Percentiles rank a stretch among this genome's conserved stretches.
phyloP scores from a whole-genome alignment of 2,888 invertebrate species.

The Agriotes lineatus region DNA sequence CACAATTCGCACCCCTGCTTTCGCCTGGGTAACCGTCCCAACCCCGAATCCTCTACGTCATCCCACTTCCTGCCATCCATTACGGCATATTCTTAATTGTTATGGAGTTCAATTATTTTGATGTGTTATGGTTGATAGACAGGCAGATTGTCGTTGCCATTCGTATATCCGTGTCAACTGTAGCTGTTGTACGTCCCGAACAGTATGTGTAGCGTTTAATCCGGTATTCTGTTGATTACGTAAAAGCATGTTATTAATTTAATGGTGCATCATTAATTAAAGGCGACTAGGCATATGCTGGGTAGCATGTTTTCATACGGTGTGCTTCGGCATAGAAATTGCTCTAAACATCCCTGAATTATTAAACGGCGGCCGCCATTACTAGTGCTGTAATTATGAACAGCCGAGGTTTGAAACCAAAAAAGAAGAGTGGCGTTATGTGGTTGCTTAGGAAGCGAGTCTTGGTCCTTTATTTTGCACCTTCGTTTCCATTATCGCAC shows the following conservation, averaged over 20 bases:
- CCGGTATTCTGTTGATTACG: conserved; percentile 21
- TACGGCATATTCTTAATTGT: conserved; percentile 11
- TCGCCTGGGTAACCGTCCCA: neutral
- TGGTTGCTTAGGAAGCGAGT: neutral
- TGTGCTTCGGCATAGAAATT: conserved; percentile 16
- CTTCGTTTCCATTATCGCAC: neutral
- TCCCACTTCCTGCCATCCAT: neutral
- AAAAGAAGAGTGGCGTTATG: neutral
- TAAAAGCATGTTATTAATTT: conserved; percentile 26
- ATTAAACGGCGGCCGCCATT: conserved; percentile 7
- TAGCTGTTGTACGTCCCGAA: neutral
- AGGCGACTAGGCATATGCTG: conserved; percentile 16
- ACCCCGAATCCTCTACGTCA: neutral
- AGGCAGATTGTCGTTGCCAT: conserved; percentile 16
- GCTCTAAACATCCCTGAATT: conserved; percentile 18
- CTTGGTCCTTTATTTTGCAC: neutral
- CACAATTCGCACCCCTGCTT: too few species aligned
- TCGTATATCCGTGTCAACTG: neutral
- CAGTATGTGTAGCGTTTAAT: conserved; percentile 13
- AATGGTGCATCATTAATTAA: conserved; percentile 25
- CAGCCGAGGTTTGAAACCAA: neutral
- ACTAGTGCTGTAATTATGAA: conserved; percentile 12
- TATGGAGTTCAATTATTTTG: conserved; percentile 7
- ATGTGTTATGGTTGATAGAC: conserved; percentile 10
- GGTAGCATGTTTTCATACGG: conserved; percentile 18